These are phyloP conservation scores for Dromiciops gliroides DNA, from an alignment of 2,113 vertebrate species.

Conservation along the genomic window DNA sequence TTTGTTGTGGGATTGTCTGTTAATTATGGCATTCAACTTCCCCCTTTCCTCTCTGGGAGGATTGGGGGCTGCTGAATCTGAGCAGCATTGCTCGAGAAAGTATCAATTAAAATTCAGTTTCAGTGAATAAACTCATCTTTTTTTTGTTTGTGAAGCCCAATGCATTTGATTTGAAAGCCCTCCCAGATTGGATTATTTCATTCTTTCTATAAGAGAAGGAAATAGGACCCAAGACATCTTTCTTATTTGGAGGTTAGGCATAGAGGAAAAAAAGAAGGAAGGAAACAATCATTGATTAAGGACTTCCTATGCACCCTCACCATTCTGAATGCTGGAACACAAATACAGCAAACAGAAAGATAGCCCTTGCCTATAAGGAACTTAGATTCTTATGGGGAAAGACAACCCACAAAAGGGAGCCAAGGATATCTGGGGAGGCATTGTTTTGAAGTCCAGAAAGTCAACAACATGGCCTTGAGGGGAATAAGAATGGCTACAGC, in stretches of 20 bases:
- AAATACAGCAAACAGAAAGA: neutral
- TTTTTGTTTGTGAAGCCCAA: slow-evolving; percentile 64
- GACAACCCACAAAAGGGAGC: neutral
- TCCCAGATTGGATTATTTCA: neutral
- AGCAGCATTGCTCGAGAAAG: slow-evolving; percentile 69
- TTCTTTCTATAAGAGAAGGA: neutral
- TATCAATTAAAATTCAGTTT: slow-evolving; percentile 72
- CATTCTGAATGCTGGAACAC: neutral
- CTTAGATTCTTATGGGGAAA: neutral
- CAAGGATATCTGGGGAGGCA: neutral
- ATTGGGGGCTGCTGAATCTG: slow-evolving; percentile 61
- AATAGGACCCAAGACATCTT: neutral
- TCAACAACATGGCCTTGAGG: neutral
- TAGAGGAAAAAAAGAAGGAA: neutral
- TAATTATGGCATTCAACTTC: slow-evolving; percentile 78
- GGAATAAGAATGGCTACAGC: neutral
- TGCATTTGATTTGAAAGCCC: slow-evolving; percentile 30
- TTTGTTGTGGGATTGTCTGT: slow-evolving; percentile 79
- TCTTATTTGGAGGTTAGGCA: neutral
- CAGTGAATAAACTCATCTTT: slow-evolving; percentile 45
- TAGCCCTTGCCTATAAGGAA: neutral
- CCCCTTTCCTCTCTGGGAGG: slow-evolving; percentile 69
- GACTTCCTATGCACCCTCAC: neutral
- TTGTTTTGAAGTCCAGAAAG: neutral
- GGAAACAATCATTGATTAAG: neutral